Evolutionary conservation across 2,888 invertebrate species (phyloP), one percentile per base, ranked within the genome.

Genomic region (Acanthoscelides obtectus): DNA sequence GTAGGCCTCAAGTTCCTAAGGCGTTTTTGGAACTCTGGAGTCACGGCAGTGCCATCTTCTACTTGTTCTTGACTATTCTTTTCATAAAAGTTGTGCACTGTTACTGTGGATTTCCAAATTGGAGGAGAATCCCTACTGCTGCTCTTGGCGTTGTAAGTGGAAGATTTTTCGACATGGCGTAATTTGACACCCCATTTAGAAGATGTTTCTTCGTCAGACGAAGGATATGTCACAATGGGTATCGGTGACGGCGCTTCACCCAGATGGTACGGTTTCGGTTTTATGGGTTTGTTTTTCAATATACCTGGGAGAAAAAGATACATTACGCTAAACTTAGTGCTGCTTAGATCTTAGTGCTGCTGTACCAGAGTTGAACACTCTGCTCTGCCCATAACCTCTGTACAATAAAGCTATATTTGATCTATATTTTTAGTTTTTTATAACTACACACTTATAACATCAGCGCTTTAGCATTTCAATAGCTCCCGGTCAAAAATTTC

Each of bases 241-340:
- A 12, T 45, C 8, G 45, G 25, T 8, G 25, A 25, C 12, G 22
- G 1, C 1, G 22, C 4, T 27, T 67, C 70, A 70, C 92, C 92
- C 79, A 93, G 86, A 82, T 92, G 90, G 86, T 92, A 93, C 78
- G 92, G 92, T 83, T 89, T 91, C 80, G 92, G 92, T 83, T 92
- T 92, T 66, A 90, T 87, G 69, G 92, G 91, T 85, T 91, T 92
- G 80, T 92, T 92, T 85, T 92, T 93, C 80, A 92, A 86, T 84
- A 92, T 92, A 79, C 92, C 91, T 66, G 66, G 5, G 3, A 64
- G 20, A 64, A 5, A 5, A 64, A n/a, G n/a, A n/a, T n/a, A n/a
- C n/a, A n/a, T n/a, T n/a, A n/a, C n/a, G n/a, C n/a, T n/a, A n/a
- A n/a, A n/a, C n/a, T n/a, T n/a, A n/a, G n/a, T n/a, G n/a, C n/a